Percentiles rank a stretch among this genome's conserved stretches.
These are phyloP conservation scores for Lathronympha strigana DNA, from an alignment of 2,888 invertebrate genomes.

Conservation along the genomic window DNA sequence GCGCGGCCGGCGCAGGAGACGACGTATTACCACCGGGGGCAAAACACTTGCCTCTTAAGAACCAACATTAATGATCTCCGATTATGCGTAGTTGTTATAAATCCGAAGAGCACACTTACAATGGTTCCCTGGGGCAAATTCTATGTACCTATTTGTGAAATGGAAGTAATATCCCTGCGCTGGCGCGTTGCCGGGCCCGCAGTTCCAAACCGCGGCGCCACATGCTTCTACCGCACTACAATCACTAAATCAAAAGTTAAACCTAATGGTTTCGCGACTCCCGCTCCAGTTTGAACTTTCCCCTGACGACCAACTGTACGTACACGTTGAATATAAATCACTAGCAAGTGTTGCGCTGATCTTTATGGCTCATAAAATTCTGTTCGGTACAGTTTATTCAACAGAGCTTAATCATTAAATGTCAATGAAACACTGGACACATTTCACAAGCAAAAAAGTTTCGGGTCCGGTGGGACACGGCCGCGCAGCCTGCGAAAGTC, in stretches of 20 bases:
- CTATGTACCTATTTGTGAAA: too few species aligned
- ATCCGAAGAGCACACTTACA: not conserved
- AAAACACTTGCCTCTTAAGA: conserved; percentile 22
- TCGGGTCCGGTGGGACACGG: conserved; percentile 74
- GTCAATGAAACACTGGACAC: conserved; percentile 59
- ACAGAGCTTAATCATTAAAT: conserved; percentile 45
- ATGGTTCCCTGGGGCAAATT: not conserved
- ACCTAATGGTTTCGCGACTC: conserved; percentile 44
- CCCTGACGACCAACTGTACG: conserved; percentile 3
- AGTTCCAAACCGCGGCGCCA: conserved; percentile 43
- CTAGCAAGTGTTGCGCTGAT: conserved; percentile 8
- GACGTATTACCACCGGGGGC: conserved; percentile 14
- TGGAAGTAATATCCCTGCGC: conserved; percentile 41
- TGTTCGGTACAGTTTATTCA: conserved; percentile 24
- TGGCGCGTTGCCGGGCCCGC: conserved; percentile 42
- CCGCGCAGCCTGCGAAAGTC: conserved; percentile 76
- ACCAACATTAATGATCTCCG: not conserved
- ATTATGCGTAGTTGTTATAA: not conserved
- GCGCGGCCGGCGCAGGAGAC: conserved; percentile 46
- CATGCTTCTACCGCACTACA: conserved; percentile 45
- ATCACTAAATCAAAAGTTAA: conserved; percentile 64
- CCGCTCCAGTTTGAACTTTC: conserved; percentile 15
- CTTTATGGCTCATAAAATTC: conserved; percentile 13
- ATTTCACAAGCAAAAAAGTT: conserved; percentile 71
- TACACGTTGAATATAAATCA: conserved; percentile 27